Conservation (phyloP, 2,113 vertebrate species). For the Oryzias celebensis region DNA sequence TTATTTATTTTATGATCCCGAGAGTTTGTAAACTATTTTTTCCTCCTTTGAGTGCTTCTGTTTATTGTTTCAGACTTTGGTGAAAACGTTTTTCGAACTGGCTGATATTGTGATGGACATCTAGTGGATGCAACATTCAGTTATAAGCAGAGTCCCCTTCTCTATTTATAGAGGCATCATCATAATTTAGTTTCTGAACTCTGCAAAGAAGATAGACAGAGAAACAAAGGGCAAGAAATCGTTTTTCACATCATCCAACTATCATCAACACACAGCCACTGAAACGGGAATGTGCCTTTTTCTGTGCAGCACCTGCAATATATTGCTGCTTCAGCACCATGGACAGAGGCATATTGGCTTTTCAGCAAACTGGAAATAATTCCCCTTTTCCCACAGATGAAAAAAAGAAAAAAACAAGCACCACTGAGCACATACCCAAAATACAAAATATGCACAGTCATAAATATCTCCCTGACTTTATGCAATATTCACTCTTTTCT, state of each 20-base stretch:
- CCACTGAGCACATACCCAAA: slow-evolving; percentile 4
- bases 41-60: not conserved
- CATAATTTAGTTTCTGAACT: not conserved
- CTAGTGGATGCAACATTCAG: slow-evolving; percentile 5
- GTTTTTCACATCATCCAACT: not conserved
- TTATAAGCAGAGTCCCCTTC: not conserved
- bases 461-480: slow-evolving; percentile 10
- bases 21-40: not conserved
- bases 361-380: slow-evolving; percentile 67
- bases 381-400: slow-evolving; percentile 40
- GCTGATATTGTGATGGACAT: not conserved
- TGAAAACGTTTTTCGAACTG: not conserved
- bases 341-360: slow-evolving; percentile 56
- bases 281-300: slow-evolving; percentile 40
- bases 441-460: not conserved
- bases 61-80: not conserved
- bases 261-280: slow-evolving; percentile 21
- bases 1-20: slow-evolving; percentile 18
- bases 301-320: slow-evolving; percentile 56
- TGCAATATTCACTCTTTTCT: slow-evolving; percentile 12
- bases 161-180: not conserved
- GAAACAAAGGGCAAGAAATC: not conserved
- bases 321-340: slow-evolving; percentile 66
- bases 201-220: slow-evolving; percentile 9
- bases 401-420: not conserved